Evolutionary conservation across 92 coral and sea anemone genomes (phyloP).

Genomic region (Epizoanthus stellaris): DNA sequence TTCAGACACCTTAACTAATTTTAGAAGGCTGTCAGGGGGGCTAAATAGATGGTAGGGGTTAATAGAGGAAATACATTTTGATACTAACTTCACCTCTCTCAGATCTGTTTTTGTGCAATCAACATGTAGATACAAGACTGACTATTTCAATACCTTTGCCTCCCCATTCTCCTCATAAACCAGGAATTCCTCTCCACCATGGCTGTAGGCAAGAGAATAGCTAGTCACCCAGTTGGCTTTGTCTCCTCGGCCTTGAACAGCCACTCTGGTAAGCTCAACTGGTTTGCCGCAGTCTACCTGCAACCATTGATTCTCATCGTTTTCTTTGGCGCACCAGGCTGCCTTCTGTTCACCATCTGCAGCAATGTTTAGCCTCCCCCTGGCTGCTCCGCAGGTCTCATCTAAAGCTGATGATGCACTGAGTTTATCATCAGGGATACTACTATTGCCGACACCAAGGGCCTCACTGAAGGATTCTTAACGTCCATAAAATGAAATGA

Average conservation of each 20-base stretch:
- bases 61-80: too few relatives aligned
- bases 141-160: constrained; percentile 60
- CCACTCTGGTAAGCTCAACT: constrained; percentile 64
- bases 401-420: not conserved
- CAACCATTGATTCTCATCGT: constrained; percentile 24
- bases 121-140: not conserved
- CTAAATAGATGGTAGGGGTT: too few relatives aligned
- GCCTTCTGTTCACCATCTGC: not conserved
- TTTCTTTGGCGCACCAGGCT: constrained; percentile 6
- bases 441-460: too few relatives aligned
- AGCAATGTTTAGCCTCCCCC: not conserved
- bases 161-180: constrained; percentile 78
- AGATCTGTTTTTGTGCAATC: too few relatives aligned
- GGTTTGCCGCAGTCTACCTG: constrained; percentile 58
- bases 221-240: constrained; percentile 73
- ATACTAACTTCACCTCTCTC: too few relatives aligned
- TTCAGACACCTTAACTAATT: too few relatives aligned
- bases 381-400: too few relatives aligned
- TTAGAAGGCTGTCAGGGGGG: too few relatives aligned
- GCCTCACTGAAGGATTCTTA: too few relatives aligned
- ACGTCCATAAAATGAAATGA: too few relatives aligned
- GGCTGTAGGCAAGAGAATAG: constrained; percentile 68
- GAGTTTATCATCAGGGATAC: not conserved
- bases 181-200: constrained; percentile 64
- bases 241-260: constrained; percentile 76